phyloP scores from a whole-genome alignment of 2,888 invertebrate genomes.

The Apamea epomidion region DNA sequence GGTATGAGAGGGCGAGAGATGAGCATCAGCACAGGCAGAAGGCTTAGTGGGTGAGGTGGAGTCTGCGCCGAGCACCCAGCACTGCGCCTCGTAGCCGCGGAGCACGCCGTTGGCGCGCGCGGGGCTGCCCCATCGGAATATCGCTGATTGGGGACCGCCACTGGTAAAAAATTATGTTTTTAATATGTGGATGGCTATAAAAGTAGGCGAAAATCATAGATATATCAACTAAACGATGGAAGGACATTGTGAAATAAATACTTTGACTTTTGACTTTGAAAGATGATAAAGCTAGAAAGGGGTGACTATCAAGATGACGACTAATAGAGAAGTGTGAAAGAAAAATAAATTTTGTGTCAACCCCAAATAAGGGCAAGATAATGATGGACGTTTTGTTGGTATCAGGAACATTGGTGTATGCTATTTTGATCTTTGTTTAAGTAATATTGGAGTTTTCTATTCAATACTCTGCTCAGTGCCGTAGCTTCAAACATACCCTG shows the following conservation, averaged over 20 bases:
- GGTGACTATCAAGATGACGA: background rate
- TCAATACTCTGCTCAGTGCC: background rate
- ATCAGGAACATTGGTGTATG: too few species aligned
- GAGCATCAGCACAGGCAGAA: constrained; percentile 89
- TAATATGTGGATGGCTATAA: background rate
- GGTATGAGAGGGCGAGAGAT: constrained; percentile 86
- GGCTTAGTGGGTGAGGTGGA: constrained; percentile 76
- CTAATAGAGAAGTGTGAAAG: background rate
- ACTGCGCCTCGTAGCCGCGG: constrained; percentile 93
- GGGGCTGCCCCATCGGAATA: constrained; percentile 96
- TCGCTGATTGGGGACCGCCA: constrained; percentile 88
- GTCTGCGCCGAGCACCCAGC: constrained; percentile 88
- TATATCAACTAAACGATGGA: background rate
- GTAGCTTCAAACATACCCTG: background rate
- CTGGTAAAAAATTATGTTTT: constrained; percentile 64
- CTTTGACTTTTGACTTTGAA: background rate
- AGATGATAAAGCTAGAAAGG: background rate
- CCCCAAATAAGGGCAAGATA: background rate
- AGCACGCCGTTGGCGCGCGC: constrained; percentile 93
- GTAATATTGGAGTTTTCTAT: background rate
- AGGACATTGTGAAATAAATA: background rate
- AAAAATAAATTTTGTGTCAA: background rate
- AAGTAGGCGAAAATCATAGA: background rate
- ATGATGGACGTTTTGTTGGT: background rate
- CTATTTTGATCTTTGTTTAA: background rate